Evolutionary conservation across 2,888 invertebrate species (phyloP), one percentile per base, ranked within the genome.

Genomic region (Sericinus montela): DNA sequence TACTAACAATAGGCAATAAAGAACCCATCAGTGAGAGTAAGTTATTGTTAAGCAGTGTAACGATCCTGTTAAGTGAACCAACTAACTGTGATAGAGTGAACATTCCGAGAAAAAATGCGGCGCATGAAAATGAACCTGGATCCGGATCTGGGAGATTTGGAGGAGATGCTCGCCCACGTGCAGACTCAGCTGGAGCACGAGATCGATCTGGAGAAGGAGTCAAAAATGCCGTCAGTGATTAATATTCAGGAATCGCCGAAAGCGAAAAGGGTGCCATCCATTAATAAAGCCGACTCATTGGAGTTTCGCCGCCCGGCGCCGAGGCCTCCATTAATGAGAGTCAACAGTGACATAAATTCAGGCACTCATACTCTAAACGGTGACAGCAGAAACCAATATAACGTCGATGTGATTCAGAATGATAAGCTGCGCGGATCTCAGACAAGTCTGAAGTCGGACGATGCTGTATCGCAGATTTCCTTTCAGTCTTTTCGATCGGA

Each of bases 151-250:
- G 87, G 86, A 0, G 89, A 89, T 46, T 52, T 89, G 8, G 89
- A 89, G 50, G 87, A 89, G 54, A 89, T 89, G 89, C 62, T 89
- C 14, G 88, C 88, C 0, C 79, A 83, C 55, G 89, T 89, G 1
- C 89, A 89, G 48, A 81, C 72, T 0, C 88, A 89, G 51, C 55
- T 89, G 5, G 88, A 89, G 56, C 73, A 85, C 45, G 89, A 89
- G 57, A 87, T 89, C 0, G 87, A 84, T 30, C 40, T 80, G 44
- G 85, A 85, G 51, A 80, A 73, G 38, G 85, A 86, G 30, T 64
- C 71, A 1, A 85, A 77, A 50, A 76, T 82, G 78, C 69, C 85
- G 0, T 84, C 82, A 0, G 36, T 81, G 0, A 72, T 69, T 0
- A 86, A 69, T 56, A 72, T 88, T 0, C 80, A 81, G 32, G 87